Base-by-base conservation (phyloP, 1,140 invertebrate genomes). In the Cotesia vestalis region DNA sequence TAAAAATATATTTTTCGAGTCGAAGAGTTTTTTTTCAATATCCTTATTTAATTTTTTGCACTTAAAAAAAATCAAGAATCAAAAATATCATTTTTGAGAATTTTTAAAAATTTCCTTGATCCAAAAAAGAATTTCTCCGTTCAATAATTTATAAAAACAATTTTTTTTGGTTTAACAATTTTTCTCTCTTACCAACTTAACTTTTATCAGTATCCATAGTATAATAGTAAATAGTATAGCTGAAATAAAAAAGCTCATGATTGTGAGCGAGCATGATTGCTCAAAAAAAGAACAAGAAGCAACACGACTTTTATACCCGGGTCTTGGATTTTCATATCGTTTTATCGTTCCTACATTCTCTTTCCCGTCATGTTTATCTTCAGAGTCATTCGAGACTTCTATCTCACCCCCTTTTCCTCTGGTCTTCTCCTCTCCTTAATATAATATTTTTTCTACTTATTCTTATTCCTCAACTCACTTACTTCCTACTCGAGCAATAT, bases 331-430 rank as follows among this genome's bases (percentile, higher is more conserved):
- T 77, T 77, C 76, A 77, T 77, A 77, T 77, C 76, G 69, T 77
- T 77, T 77, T 77, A 77, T 77, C 76, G 76, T 72, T 77, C 69
- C 76, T 77, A 77, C 76, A 77, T 77, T 77, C 57, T 74, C 76
- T 77, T 73, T 77, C 69, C 74, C 69, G 73, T 73, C 76, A 77
- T 77, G 76, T 77, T 77, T 77, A 77, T 77, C 76, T 75, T 77
- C 52, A 27, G 63, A 63, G 35, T 71, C 36, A 55, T 62, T 61
- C 52, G 60, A 61, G 69, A 70, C 51, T 51, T 40, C 17, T 55
- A 14, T 59, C 40, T 46, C 40, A 46, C 57, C 53, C 68, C 60
- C 71, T 35, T 53, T 68, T 34, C 27, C 61, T 66, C 35, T 46
- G 6, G 14, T 64, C 35, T 52, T 20, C 55, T 52, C 14, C 40